Evolutionary conservation across 1,140 invertebrate species (phyloP).

Genomic region (Lordiphosa collinella): DNA sequence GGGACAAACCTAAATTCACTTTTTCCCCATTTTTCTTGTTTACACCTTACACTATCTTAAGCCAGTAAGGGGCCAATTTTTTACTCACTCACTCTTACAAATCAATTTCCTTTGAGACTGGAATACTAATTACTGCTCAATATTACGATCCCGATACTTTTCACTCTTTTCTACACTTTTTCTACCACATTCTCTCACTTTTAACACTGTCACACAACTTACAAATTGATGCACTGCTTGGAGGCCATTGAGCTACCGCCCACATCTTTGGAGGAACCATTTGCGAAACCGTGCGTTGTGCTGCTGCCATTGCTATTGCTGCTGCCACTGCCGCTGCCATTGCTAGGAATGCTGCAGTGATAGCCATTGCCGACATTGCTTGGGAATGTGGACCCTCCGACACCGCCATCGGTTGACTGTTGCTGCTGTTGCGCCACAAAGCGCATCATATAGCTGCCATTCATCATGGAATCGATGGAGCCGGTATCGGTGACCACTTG

Average conservation of each 20-base stretch:
- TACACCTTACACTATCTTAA: too few species aligned
- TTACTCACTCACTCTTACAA: too few species aligned
- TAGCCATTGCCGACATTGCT: slow-evolving; percentile 77
- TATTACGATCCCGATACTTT: too few species aligned
- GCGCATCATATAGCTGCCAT: slow-evolving; percentile 81
- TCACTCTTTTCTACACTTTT: too few species aligned
- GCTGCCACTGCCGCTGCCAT: slow-evolving; percentile 80
- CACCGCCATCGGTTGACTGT: slow-evolving; percentile 17
- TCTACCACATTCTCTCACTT: too few species aligned
- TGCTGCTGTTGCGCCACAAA: slow-evolving; percentile 76
- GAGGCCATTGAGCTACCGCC: slow-evolving; percentile 30
- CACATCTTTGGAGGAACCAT: slow-evolving; percentile 59
- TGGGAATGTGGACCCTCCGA: slow-evolving; percentile 67
- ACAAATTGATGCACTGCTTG: slow-evolving; percentile 61
- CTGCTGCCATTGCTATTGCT: slow-evolving; percentile 81
- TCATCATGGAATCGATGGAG: slow-evolving; percentile 81
- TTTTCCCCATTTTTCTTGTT: too few species aligned
- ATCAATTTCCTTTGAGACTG: too few species aligned
- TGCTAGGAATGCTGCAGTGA: slow-evolving; percentile 80
- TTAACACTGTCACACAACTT: slow-evolving; percentile 12
- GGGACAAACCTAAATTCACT: too few species aligned
- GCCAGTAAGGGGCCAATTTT: too few species aligned
- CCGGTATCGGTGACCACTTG: slow-evolving; percentile 86
- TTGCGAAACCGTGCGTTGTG: slow-evolving; percentile 80
- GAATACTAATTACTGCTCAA: too few species aligned